Base-by-base conservation (phyloP, 2,113 vertebrate species). In the Probosciger aterrimus region DNA sequence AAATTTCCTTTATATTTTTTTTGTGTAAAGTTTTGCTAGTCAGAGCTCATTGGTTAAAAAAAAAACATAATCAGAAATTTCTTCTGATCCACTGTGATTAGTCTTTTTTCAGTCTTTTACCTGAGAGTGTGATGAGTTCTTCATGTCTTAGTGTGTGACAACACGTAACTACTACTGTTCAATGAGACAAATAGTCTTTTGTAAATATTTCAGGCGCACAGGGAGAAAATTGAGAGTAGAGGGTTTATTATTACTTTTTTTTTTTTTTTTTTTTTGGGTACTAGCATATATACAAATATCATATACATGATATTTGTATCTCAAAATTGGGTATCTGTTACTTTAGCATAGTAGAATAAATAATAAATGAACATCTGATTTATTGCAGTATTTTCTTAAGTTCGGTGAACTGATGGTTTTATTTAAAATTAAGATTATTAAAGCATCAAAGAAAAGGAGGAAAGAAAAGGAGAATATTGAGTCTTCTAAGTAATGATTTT, bases 201-300 rank as follows among this genome's bases (percentile, higher is more conserved):
- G 8, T 30, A 68, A 87, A 24, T 92, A 33, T 90, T 92, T 90
- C 39, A 64, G 59, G 20, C 30, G 57, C 67, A 35, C 2, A 39
- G 11, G 6, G 37, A 63, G 37, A 16, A 75, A 79, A 76, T 9
- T 39, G 2, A 25, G 37, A 53, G 3, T 4, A 57, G 30, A 6
- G 25, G 27, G 52, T 86, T 75, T 47, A 30, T n/a, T 44, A 17
- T 55, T 28, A 11, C 8, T 33, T 55, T 33, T 57, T 53, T 53
- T 30, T 28, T 12, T 13, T 33, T 55, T 33, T 57, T 53, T 53
- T 30, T 17, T 10, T 10, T 6, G 0, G 0, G 18, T 69, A 44
- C 16, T 78, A 33, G 15, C 6, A 60, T 53, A 12, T 9, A 20
- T 57, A n/a, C 31, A 57, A 57, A n/a, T 57, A 57, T 57, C 16